Conservation (phyloP, 2,797 vertebrate species). For the Intellagama lesueurii region DNA sequence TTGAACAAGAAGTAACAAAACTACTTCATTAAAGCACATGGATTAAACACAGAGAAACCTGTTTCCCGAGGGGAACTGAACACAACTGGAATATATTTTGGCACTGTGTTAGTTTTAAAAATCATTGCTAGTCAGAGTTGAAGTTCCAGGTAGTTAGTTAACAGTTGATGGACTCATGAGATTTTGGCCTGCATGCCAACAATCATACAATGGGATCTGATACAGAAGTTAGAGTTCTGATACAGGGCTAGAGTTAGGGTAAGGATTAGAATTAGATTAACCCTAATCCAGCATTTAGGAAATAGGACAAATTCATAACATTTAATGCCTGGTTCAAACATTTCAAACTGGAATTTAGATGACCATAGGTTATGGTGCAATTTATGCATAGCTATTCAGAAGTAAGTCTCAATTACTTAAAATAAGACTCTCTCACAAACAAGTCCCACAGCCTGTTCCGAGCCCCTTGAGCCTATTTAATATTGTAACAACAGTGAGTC, state of each 20-base stretch:
- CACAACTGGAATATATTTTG: conserved; percentile 6
- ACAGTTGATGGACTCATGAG: neutral
- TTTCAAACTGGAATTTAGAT: neutral
- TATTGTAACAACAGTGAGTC: neutral
- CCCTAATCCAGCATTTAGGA: neutral
- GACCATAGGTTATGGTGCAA: neutral
- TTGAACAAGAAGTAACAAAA: conserved; percentile 67
- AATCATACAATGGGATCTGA: neutral
- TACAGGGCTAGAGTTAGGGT: too few species aligned
- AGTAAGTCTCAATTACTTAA: neutral
- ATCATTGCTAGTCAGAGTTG: neutral
- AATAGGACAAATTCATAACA: neutral
- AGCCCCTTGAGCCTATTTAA: neutral
- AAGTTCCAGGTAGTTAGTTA: neutral
- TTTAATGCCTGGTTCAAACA: neutral
- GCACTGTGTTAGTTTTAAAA: neutral
- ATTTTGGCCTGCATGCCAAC: neutral
- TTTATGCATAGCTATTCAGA: neutral
- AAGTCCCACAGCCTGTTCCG: neutral
- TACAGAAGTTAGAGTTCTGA: neutral
- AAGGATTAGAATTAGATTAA: neutral
- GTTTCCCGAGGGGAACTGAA: conserved; percentile 6
- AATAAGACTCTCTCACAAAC: neutral
- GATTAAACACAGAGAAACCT: conserved; percentile 46
- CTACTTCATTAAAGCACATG: conserved; percentile 62